Conservation (phyloP, 2,797 vertebrate species). For the Schizothorax lantsangensis region DNA sequence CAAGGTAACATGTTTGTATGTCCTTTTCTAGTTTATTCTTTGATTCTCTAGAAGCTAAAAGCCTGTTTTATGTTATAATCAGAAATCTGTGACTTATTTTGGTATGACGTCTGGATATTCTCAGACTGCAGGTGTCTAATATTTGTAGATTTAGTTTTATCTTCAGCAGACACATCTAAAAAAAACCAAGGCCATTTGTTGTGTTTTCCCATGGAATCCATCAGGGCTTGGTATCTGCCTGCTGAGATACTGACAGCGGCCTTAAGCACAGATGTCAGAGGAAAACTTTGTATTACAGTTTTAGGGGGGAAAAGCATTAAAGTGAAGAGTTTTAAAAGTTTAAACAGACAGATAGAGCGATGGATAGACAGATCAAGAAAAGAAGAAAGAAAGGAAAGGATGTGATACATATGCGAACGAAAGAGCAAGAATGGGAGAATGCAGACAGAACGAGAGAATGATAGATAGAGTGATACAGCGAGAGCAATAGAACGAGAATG, state of each 20-base stretch:
- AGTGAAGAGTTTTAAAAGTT: neutral
- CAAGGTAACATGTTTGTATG: neutral
- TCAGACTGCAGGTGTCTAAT: constrained; percentile 36
- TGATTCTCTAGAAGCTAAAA: neutral
- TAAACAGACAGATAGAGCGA: neutral
- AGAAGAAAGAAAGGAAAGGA: neutral
- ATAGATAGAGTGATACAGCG: neutral
- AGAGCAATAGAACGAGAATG: neutral
- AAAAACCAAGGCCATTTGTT: constrained; percentile 46
- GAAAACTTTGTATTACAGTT: neutral
- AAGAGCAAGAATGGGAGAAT: neutral
- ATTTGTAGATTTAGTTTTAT: constrained; percentile 45
- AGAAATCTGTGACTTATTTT: neutral
- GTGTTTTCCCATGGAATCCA: constrained; percentile 51
- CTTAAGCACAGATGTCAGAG: constrained; percentile 4
- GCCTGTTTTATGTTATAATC: too few relatives aligned
- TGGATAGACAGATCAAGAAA: neutral
- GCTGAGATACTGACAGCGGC: constrained; percentile 29
- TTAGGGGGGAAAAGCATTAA: neutral
- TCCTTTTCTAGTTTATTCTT: neutral
- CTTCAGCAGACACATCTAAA: constrained; percentile 40
- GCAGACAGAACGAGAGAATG: neutral
- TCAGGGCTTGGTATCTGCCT: constrained; percentile 8
- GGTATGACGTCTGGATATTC: neutral
- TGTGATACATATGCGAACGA: neutral